These are phyloP conservation scores for Ptychobarbus kaznakovi DNA, from an alignment of 2,797 vertebrate genomes.

Conservation along the genomic window DNA sequence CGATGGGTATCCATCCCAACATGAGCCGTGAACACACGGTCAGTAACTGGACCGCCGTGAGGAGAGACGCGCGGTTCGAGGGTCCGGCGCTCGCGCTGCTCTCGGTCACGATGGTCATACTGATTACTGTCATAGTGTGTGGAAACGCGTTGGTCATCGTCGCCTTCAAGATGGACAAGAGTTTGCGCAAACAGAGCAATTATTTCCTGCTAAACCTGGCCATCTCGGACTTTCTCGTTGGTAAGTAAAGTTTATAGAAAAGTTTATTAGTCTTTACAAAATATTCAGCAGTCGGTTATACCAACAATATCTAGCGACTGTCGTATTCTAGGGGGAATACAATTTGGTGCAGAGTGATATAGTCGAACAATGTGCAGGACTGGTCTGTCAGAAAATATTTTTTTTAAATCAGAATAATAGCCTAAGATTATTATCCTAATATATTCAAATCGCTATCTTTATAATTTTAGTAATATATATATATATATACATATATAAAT, in stretches of 20 bases:
- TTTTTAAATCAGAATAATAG: no score
- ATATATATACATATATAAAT: no score
- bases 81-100: constrained; percentile 74
- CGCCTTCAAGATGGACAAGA: constrained; percentile 89
- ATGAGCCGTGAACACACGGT: constrained; percentile 67
- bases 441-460: background rate
- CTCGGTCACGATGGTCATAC: constrained; percentile 81
- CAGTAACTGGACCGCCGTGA: constrained; percentile 64
- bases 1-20: constrained; percentile 60
- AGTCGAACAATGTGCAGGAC: background rate
- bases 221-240: constrained; percentile 89
- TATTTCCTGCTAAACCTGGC: constrained; percentile 92
- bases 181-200: constrained; percentile 86
- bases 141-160: constrained; percentile 87
- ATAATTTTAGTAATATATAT: background rate
- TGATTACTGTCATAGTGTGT: constrained; percentile 82
- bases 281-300: background rate
- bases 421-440: background rate
- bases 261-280: background rate
- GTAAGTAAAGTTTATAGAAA: constrained; percentile 69
- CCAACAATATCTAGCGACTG: background rate
- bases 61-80: constrained; percentile 67
- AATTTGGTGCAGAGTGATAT: background rate
- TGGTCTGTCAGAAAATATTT: no score
- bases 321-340: background rate